Conservation (phyloP, 1,140 invertebrate species). For the Lithobius niger region DNA sequence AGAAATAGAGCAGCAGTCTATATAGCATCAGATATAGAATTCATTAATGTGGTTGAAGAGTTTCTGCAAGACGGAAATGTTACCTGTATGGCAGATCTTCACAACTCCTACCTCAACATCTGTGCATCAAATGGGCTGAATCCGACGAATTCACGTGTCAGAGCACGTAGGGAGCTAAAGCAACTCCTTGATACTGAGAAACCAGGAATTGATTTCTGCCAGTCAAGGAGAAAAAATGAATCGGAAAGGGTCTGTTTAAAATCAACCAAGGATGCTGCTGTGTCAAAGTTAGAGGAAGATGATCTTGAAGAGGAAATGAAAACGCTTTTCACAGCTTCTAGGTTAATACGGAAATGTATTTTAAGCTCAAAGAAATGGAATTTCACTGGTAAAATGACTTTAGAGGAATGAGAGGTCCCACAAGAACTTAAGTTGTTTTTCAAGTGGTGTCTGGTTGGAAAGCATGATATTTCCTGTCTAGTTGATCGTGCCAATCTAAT, state of each 20-base stretch:
- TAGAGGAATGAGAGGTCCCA: background rate
- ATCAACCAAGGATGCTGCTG: background rate
- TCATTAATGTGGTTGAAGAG: background rate
- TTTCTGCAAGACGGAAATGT: background rate
- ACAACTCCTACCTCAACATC: background rate
- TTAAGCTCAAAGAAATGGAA: background rate
- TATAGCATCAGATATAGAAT: background rate
- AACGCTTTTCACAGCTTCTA: background rate
- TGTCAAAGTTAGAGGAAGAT: background rate
- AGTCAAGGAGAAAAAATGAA: background rate
- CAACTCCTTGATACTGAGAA: background rate
- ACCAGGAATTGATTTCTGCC: background rate
- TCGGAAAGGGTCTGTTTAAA: background rate
- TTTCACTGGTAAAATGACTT: background rate
- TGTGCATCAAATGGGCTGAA: background rate
- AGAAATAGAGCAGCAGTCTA: background rate
- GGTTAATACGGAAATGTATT: background rate
- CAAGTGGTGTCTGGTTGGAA: background rate
- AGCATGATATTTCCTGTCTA: background rate
- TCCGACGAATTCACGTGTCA: background rate
- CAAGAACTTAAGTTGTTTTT: background rate
- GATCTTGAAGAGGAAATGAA: background rate
- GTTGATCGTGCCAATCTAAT: background rate
- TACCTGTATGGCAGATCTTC: background rate
- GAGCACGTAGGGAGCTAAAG: background rate